phyloP scores from a whole-genome alignment of 2,888 invertebrate species.

The Chaitophorus viminalis region DNA sequence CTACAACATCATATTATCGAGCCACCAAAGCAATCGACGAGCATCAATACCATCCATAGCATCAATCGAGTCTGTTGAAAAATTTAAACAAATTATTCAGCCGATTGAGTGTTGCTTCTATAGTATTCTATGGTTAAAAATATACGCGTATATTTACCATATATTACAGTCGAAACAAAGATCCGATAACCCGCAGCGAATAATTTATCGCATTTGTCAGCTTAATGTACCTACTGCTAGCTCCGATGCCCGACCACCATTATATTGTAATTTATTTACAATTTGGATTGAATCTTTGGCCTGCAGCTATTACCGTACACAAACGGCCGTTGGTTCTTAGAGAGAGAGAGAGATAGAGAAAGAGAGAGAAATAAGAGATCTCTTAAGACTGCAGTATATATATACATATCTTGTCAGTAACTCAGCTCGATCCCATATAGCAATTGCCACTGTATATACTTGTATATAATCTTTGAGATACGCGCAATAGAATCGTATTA shows the following conservation, averaged over 20 bases:
- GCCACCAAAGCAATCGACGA: too few relatives aligned
- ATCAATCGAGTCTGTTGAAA: too few relatives aligned
- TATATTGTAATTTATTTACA: slow-evolving; percentile 43
- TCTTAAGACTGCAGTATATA: not conserved
- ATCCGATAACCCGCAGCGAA: slow-evolving; percentile 13
- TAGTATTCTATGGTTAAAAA: too few relatives aligned
- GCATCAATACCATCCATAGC: too few relatives aligned
- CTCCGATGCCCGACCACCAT: not conserved
- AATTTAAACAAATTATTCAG: too few relatives aligned
- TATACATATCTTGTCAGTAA: not conserved
- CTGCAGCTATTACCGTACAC: not conserved
- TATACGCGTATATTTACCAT: slow-evolving; percentile 6
- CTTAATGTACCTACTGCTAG: slow-evolving; percentile 19
- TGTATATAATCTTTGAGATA: not conserved
- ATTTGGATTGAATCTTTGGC: slow-evolving; percentile 4
- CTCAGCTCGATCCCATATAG: not conserved
- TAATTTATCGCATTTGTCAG: slow-evolving; percentile 47
- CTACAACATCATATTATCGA: too few relatives aligned
- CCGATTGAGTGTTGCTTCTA: too few relatives aligned
- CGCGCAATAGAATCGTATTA: not conserved
- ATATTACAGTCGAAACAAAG: slow-evolving; percentile 32
- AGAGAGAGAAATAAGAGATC: too few relatives aligned
- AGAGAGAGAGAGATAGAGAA: too few relatives aligned
- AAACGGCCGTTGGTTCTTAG: not conserved
- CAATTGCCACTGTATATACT: not conserved